Evolutionary conservation across 1,140 invertebrate species (phyloP).

Genomic region (Platyura marginata): DNA sequence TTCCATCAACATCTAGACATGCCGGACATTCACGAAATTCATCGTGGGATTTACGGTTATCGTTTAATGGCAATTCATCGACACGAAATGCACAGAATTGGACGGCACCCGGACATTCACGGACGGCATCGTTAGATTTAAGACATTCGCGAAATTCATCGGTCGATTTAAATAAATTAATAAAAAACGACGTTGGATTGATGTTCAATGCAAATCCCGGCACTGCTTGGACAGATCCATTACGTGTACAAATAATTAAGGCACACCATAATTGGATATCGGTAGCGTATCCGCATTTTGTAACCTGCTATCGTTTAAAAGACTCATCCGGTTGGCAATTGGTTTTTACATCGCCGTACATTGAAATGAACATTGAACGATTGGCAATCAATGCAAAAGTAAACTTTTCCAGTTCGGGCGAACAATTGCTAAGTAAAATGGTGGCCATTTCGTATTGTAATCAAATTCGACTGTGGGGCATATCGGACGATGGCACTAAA

Average conservation of each 20-base stretch:
- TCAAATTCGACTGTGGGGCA: slow-evolving; percentile 75
- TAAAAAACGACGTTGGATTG: slow-evolving; percentile 48
- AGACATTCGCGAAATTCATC: slow-evolving; percentile 59
- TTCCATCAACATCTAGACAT: slow-evolving; percentile 7
- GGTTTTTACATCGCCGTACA: slow-evolving; percentile 82
- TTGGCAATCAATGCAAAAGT: slow-evolving; percentile 92
- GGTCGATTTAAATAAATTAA: slow-evolving; percentile 55
- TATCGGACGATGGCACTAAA: slow-evolving; percentile 59
- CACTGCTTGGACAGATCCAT: slow-evolving; percentile 55
- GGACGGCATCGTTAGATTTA: slow-evolving; percentile 65
- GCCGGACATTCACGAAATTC: slow-evolving; percentile 51
- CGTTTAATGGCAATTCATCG: neutral
- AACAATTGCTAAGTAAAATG: slow-evolving; percentile 49
- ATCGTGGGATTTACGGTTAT: slow-evolving; percentile 51
- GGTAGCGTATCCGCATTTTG: slow-evolving; percentile 89
- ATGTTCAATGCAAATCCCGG: slow-evolving; percentile 41
- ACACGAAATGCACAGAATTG: slow-evolving; percentile 24
- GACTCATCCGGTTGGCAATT: slow-evolving; percentile 92
- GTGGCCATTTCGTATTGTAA: slow-evolving; percentile 74
- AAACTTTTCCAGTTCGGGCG: slow-evolving; percentile 19
- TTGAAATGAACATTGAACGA: slow-evolving; percentile 75
- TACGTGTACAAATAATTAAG: slow-evolving; percentile 83
- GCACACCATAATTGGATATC: slow-evolving; percentile 97
- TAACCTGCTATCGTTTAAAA: slow-evolving; percentile 86
- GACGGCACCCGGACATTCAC: slow-evolving; percentile 41